A percentile compares a stretch with the other conserved stretches of the same genome.
phyloP scores from a whole-genome alignment of 2,888 invertebrate genomes.

The Polydrusus cervinus region DNA sequence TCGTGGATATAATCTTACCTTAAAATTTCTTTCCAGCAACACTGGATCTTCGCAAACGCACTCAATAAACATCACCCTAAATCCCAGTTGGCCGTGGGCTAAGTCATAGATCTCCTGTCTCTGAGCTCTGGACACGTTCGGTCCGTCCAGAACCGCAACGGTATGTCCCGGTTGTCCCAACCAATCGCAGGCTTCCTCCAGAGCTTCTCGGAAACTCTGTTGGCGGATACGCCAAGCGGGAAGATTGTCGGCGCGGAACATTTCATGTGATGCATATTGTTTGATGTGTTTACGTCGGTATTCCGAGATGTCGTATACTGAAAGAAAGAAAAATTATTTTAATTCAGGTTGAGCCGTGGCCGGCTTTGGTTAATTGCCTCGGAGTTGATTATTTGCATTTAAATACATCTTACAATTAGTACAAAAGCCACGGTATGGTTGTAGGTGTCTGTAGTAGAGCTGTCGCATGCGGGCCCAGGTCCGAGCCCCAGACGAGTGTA shows the following conservation, averaged over 20 bases:
- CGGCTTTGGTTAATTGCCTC: neutral
- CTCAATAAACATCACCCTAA: constrained; percentile 93
- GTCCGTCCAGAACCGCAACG: constrained; percentile 87
- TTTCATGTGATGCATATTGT: constrained; percentile 88
- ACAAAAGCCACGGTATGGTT: no score
- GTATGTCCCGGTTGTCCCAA: constrained; percentile 79
- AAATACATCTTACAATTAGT: no score
- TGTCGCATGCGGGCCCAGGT: no score
- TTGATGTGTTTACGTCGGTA: constrained; percentile 90
- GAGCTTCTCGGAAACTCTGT: constrained; percentile 87
- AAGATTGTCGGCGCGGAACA: constrained; percentile 89
- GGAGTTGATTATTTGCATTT: no score
- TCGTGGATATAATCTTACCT: constrained; percentile 72
- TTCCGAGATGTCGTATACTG: constrained; percentile 95
- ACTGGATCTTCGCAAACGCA: constrained; percentile 89
- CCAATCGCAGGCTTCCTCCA: constrained; percentile 90
- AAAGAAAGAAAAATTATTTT: constrained; percentile 60
- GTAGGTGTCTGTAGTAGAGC: no score
- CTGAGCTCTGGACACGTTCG: constrained; percentile 89
- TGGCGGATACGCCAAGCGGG: constrained; percentile 88
- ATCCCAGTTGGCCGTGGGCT: constrained; percentile 82
- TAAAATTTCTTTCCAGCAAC: constrained; percentile 82
- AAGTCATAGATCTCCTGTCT: constrained; percentile 85
- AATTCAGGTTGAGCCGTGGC: no score
- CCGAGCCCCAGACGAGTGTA: no score